Evolutionary conservation across 2,888 invertebrate genomes (phyloP).

Genomic region (Drosophila parthenogenetica): DNA sequence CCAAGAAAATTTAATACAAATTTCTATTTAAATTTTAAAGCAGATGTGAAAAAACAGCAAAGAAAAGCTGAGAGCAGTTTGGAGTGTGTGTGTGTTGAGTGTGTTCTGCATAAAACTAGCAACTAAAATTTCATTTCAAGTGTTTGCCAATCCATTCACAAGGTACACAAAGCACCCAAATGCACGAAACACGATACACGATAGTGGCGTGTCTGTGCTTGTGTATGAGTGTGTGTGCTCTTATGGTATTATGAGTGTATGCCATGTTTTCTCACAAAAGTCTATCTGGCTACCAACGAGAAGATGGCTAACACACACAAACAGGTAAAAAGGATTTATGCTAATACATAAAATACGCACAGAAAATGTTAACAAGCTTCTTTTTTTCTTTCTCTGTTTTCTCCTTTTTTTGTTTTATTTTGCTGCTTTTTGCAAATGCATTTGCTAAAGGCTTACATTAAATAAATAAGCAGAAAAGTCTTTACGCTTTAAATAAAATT

Average conservation of each 20-base stretch:
- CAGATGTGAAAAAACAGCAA: not conserved
- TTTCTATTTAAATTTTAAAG: not conserved
- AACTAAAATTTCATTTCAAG: constrained; percentile 42
- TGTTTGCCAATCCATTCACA: constrained; percentile 36
- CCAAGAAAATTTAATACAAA: not conserved
- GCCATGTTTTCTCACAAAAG: not conserved
- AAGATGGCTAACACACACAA: constrained; percentile 21
- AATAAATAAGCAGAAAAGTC: not conserved
- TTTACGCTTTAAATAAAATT: not conserved
- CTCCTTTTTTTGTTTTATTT: not conserved
- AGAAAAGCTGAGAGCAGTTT: constrained; percentile 1
- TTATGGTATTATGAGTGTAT: not conserved
- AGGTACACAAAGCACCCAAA: constrained; percentile 12
- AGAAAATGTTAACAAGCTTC: constrained; percentile 7
- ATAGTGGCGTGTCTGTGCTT: not conserved
- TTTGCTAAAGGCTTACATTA: not conserved
- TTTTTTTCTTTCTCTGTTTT: not conserved
- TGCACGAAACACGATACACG: not conserved
- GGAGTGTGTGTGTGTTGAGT: not conserved
- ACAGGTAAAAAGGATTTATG: constrained; percentile 34
- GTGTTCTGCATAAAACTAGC: constrained; percentile 12
- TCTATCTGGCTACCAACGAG: not conserved
- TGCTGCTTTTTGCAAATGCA: not conserved
- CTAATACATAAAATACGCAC: constrained; percentile 2
- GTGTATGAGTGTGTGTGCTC: not conserved